These are phyloP conservation scores for Vanessa atalanta DNA, from an alignment of 1,140 invertebrate genomes.

Conservation along the genomic window DNA sequence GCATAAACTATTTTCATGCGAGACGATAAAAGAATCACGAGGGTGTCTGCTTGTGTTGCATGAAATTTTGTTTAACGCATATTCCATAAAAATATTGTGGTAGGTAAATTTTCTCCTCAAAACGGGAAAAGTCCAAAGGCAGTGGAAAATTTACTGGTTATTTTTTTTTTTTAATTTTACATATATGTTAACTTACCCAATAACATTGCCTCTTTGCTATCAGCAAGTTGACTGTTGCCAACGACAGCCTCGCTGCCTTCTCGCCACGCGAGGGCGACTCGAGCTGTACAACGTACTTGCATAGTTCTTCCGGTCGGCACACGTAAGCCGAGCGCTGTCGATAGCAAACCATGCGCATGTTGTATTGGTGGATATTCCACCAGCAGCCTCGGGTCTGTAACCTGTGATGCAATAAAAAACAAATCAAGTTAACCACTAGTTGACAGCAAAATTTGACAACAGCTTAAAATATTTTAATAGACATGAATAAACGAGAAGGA, in stretches of 20 bases:
- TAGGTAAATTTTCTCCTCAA: too few relatives aligned
- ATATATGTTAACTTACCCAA: constrained; percentile 53
- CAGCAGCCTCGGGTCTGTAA: constrained; percentile 63
- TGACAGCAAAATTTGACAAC: too few relatives aligned
- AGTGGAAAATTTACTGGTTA: too few relatives aligned
- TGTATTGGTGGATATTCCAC: constrained; percentile 68
- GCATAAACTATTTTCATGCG: too few relatives aligned
- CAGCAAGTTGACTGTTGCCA: constrained; percentile 68
- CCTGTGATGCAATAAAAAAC: constrained; percentile 44
- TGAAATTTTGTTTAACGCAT: too few relatives aligned
- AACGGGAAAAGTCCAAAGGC: too few relatives aligned
- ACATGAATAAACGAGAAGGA: too few relatives aligned
- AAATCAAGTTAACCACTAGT: not conserved
- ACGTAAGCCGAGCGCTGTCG: constrained; percentile 64
- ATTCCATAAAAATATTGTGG: too few relatives aligned
- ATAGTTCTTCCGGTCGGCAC: constrained; percentile 67
- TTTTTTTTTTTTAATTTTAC: too few relatives aligned
- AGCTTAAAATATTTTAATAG: too few relatives aligned
- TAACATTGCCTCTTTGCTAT: constrained; percentile 76
- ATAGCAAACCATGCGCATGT: constrained; percentile 67
- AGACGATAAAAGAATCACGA: too few relatives aligned
- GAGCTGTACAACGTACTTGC: constrained; percentile 71
- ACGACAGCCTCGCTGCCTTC: constrained; percentile 75
- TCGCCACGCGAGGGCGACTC: constrained; percentile 71
- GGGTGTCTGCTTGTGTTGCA: too few relatives aligned